Evolutionary conservation across 2,113 vertebrate species (phyloP), one percentile per base, ranked within the genome.

Genomic region (Cromileptes altivelis): DNA sequence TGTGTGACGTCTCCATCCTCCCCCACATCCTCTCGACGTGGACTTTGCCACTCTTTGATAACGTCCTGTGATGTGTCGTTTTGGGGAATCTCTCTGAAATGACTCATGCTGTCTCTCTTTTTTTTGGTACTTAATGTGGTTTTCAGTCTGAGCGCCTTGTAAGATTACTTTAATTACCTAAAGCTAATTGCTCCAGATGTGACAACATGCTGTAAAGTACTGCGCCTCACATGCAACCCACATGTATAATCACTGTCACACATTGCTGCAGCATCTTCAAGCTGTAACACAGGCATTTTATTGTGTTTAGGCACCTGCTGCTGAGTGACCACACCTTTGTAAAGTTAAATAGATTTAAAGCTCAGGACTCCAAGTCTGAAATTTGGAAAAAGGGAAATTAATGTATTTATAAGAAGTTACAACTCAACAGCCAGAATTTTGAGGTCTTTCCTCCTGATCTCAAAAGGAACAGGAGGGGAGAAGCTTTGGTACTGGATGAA

Each of bases 401-500:
- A 58, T 52, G 57, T 64, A 23, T 18, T 52, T 13, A 4, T 19
- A 21, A 53, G 27, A 18, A 33, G 27, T 52, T 15, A 21, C 12
- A 37, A 18, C 11, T 73, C 15, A 52, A 19, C 47, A 21, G 18
- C 9, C 7, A 27, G 25, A 61, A 42, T 50, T 40, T 1, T 18
- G 15, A 42, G 19, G 15, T 25, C 4, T 60, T 15, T 33, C 2
- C 18, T 70, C 4, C 14, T 23, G 25, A 21, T 55, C 33, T 64
- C 30, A 73, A 56, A 27, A 11, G 42, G 63, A 42, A 23, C 37
- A 8, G 12, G 4, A 25, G 65, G 23, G 30, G n/a, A 73, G 71
- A 70, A 4, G 63, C 82, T 57, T 45, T 73, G 47, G 27, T 60
- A 30, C 70, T 72, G 61, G 68, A 55, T 70, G 70, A 27, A 63